Base-by-base conservation (phyloP, 2,113 vertebrate species). In the Clarias batrachus region DNA sequence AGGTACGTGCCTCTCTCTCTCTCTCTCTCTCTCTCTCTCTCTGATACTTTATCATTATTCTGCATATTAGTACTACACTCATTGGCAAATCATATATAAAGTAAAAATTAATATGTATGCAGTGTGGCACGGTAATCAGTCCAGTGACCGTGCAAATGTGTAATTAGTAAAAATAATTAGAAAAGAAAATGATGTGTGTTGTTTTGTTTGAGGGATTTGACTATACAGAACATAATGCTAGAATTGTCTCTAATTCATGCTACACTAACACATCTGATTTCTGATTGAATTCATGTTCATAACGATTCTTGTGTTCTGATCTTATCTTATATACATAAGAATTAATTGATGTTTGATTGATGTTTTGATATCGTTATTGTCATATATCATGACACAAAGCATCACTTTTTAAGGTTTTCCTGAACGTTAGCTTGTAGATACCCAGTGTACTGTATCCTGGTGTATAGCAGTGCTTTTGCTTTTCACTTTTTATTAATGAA, bases 1-100 rank as follows among this genome's bases (percentile, higher is more conserved):
- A 91, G 97, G 98, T 98, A 94, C 94, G 96, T 93, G 59, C 37
- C 17, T 25, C 21, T 77, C 48, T 48, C 7, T 85, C 56, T 25
- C 13, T 81, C 2, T 85, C 33, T 37, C 30, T 33, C 33, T 37
- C 30, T 33, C 41, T 48, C 7, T 85, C 56, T 25, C 13, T 81
- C 2, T 85, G 30, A 60, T n/a, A 60, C 21, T 81, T 11, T 74
- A 59, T 74, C 16, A 65, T 86, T 57, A 23, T 78, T 80, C 12
- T 62, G 68, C 71, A 12, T 59, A 77, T 41, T 27, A 68, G 16
- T 27, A 57, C 59, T 54, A 19, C 19, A 8, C 19, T 54, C 21
- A 52, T 54, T 19, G 30, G 63, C 48, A 54, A 83, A 68, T 54
- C 14, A 30, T 62, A 60, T 19, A 60, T 82, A 25, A 65, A 66